A percentile compares a stretch with the other conserved stretches of the same genome.
These are phyloP conservation scores for Chalcosyrphus nemorum DNA, from an alignment of 2,888 invertebrate species.

Conservation along the genomic window DNA sequence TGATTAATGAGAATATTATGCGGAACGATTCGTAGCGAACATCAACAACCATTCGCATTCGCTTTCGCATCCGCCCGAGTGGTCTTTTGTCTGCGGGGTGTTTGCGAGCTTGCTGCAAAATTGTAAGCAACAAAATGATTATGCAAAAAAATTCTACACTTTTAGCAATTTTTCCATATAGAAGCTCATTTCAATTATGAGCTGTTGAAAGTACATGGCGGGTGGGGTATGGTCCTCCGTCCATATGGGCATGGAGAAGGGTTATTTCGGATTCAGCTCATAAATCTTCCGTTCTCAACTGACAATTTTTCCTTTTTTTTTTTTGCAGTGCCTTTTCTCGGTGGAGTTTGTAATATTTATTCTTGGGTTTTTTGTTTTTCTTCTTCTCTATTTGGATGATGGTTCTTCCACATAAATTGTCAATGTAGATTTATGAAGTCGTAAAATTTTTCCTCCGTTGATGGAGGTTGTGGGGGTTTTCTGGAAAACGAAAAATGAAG, in stretches of 20 bases:
- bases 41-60: constrained; percentile 46
- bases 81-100: constrained; percentile 50
- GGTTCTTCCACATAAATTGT: constrained; percentile 57
- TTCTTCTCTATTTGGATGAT: constrained; percentile 48
- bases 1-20: constrained; percentile 73
- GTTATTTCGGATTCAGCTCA: constrained; percentile 71
- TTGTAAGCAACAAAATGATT: constrained; percentile 71
- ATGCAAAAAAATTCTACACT: constrained; percentile 73
- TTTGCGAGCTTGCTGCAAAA: constrained; percentile 51
- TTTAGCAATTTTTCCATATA: constrained; percentile 55
- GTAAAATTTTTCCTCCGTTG: constrained; percentile 1
- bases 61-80: background rate
- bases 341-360: constrained; percentile 24
- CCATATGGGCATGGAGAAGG: constrained; percentile 72
- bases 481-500: background rate
- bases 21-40: constrained; percentile 67
- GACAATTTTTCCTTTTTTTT: constrained; percentile 15
- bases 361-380: background rate
- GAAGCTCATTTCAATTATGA: constrained; percentile 72
- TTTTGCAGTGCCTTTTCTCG: constrained; percentile 11
- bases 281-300: constrained; percentile 39
- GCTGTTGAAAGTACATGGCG: constrained; percentile 31
- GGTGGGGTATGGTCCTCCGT: constrained; percentile 25
- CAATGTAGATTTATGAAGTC: constrained; percentile 67
- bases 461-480: background rate